A percentile compares a stretch with the other conserved stretches of the same genome.
Conservation (phyloP, 2,113 vertebrate genomes). For the Chaetodon auriga region DNA sequence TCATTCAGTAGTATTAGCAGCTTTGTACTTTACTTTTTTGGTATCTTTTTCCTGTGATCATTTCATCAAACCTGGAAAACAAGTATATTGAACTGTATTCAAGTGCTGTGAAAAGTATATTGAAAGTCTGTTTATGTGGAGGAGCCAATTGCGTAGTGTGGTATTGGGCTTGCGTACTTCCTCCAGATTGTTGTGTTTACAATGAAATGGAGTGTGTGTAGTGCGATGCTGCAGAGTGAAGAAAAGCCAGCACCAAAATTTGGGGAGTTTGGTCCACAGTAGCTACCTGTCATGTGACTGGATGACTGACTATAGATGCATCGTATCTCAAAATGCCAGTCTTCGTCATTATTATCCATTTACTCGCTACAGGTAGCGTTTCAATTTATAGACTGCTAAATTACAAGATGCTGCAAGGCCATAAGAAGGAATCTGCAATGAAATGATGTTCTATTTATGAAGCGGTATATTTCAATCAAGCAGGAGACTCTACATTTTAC, state of each 20-base stretch:
- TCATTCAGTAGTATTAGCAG: conserved; percentile 36
- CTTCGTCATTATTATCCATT: neutral
- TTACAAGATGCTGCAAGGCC: neutral
- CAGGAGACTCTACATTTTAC: neutral
- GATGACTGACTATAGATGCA: neutral
- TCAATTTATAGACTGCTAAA: too few relatives aligned
- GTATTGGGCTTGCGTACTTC: neutral
- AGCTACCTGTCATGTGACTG: neutral
- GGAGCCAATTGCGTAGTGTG: neutral
- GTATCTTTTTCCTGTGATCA: conserved; percentile 46
- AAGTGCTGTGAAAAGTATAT: neutral
- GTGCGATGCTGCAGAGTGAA: conserved; percentile 1
- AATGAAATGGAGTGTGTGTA: neutral
- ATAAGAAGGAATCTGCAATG: neutral
- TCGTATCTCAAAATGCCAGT: neutral
- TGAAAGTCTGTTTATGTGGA: neutral
- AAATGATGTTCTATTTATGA: neutral
- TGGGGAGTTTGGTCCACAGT: neutral
- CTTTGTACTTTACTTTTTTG: conserved; percentile 54
- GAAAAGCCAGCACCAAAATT: neutral
- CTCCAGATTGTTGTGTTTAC: conserved; percentile 11
- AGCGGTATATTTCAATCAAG: neutral
- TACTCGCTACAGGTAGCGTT: neutral
- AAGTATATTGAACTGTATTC: neutral
- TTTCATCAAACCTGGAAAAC: conserved; percentile 61